Conservation (phyloP, 1,140 invertebrate species). For the Aphelinus atriplicis region DNA sequence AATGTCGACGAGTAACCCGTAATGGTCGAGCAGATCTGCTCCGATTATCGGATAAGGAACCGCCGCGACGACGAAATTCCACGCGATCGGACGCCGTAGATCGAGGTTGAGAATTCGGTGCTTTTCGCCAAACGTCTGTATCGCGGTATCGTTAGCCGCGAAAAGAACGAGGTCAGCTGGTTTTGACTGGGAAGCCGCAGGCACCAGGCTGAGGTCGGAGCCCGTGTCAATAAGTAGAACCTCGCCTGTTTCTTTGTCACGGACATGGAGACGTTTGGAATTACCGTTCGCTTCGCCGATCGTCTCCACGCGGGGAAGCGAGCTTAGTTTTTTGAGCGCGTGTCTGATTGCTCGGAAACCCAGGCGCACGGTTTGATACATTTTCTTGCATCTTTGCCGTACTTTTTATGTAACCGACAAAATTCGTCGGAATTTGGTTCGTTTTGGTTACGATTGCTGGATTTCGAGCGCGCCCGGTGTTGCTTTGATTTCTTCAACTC, state of each 20-base stretch:
- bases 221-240: constrained; percentile 36
- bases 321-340: no score
- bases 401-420: constrained; percentile 19
- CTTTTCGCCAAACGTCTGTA: constrained; percentile 51
- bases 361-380: constrained; percentile 29
- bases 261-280: background rate
- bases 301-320: constrained; percentile 27
- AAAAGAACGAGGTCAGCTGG: constrained; percentile 41
- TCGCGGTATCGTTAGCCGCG: constrained; percentile 45
- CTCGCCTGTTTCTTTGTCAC: no score
- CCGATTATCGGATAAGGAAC: constrained; percentile 45
- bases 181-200: background rate
- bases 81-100: constrained; percentile 50
- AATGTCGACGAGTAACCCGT: constrained; percentile 54
- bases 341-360: no score
- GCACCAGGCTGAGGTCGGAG: constrained; percentile 38
- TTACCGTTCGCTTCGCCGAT: constrained; percentile 19
- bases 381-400: background rate
- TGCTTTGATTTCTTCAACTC: no score
- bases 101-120: constrained; percentile 52
- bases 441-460: no score
- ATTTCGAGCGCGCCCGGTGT: no score
- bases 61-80: constrained; percentile 58
- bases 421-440: no score
- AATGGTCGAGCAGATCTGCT: constrained; percentile 46